Base-by-base conservation (phyloP, 2,797 vertebrate species). In the Premnoplex brunnescens region DNA sequence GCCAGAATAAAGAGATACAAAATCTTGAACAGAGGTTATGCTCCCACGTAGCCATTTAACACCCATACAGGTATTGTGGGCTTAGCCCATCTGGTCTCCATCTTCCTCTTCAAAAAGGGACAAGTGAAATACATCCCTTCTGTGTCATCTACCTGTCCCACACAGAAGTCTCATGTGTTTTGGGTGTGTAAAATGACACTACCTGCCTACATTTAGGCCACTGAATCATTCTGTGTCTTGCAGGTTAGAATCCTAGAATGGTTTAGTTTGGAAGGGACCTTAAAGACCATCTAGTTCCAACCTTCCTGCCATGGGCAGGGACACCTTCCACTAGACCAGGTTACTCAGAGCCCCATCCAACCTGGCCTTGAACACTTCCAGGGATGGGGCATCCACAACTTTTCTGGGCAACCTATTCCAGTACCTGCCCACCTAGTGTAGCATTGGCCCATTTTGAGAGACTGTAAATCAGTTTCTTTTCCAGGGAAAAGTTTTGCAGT, bases 61-160 rank as follows among this genome's bases (percentile, higher is more conserved):
- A 76, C 4, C 23, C 11, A 8, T 28, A 26, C 3, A 24, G 9
- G 30, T 22, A 63, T 7, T 0, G 0, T 8, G 18, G 34, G 13
- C 32, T 78, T 74, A 30, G 41, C 48, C 27, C 20, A 37, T 15
- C n/a, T n/a, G 4, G 8, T 60, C 54, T 71, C 39, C 43, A 21
- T 3, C 32, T 63, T 87, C 37, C 17, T 68, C 55, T 59, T 80
- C 48, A 63, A 28, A 67, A 71, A 62, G 12, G 17, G 23, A 46
- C 9, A 14, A 46, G 15, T 39, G 22, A 54, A 46, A 28, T 36
- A n/a, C 22, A 54, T 14, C 19, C 49, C 26, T n/a, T 63, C 21
- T 43, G 9, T 52, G 34, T 56, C 43, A 54, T 21, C 58, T 37
- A 0, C 22, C 28, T 44, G 16, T 62, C 32, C 73, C n/a, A 36